A percentile compares a stretch with the other conserved stretches of the same genome.
These are phyloP conservation scores for Caenorhabditis latens DNA, from an alignment of 1,140 invertebrate species.

Conservation along the genomic window DNA sequence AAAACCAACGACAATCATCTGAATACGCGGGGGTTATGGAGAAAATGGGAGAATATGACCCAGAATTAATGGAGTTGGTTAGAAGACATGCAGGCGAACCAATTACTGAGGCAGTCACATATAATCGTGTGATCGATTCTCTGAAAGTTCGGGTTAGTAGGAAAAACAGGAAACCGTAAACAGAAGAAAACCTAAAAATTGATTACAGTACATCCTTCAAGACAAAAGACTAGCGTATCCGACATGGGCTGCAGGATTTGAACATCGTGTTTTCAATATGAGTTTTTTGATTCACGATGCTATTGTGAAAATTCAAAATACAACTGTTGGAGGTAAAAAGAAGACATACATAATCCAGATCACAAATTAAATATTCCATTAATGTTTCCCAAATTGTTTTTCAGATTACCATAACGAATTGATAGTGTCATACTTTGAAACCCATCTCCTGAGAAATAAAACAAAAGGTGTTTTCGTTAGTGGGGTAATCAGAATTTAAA, in stretches of 20 bases:
- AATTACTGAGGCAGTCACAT: conserved; percentile 2
- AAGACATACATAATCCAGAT: too few species aligned
- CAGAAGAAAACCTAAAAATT: too few species aligned
- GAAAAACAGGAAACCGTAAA: not conserved
- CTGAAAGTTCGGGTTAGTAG: conserved; percentile 29
- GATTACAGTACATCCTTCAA: conserved; percentile 11
- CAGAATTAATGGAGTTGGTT: not conserved
- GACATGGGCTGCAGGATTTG: not conserved
- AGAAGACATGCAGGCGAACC: conserved; percentile 9
- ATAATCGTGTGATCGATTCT: conserved; percentile 29
- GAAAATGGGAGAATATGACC: conserved; percentile 5
- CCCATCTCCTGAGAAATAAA: not conserved
- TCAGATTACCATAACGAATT: conserved; percentile 35
- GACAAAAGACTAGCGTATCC: conserved; percentile 22
- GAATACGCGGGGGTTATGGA: conserved; percentile 20
- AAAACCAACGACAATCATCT: not conserved
- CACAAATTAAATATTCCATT: too few species aligned
- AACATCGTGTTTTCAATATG: conserved; percentile 32
- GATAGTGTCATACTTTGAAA: conserved; percentile 33
- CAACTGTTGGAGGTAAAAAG: not conserved
- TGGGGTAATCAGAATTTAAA: not conserved
- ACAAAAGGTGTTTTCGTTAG: conserved; percentile 24
- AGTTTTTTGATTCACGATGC: conserved; percentile 51
- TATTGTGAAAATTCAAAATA: conserved; percentile 10
- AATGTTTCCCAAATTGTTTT: not conserved